A percentile compares a stretch with the other conserved stretches of the same genome.
phyloP scores from a whole-genome alignment of 1,140 invertebrate species.

The Trichogramma pretiosum region DNA sequence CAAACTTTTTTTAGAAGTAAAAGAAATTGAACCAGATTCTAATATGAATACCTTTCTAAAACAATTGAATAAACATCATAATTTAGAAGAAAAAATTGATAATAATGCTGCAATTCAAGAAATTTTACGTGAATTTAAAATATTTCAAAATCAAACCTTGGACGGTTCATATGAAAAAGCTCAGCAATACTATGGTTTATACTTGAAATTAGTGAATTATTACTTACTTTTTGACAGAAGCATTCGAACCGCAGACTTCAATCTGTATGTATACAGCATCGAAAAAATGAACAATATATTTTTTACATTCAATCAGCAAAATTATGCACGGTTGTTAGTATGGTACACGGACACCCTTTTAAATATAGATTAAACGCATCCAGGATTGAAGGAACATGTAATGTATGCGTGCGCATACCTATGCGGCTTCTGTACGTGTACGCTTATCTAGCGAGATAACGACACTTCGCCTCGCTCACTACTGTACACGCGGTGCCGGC shows the following conservation, averaged over 20 bases:
- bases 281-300: slow-evolving; percentile 4
- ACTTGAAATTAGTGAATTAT: slow-evolving; percentile 7
- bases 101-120: slow-evolving; percentile 10
- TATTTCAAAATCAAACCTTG: too few relatives aligned
- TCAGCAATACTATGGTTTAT: slow-evolving; percentile 10
- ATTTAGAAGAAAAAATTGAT: slow-evolving; percentile 12
- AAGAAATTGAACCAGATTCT: slow-evolving; percentile 8
- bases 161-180: slow-evolving; percentile 12
- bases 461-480: too few relatives aligned
- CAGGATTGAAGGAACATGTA: slow-evolving; percentile 15
- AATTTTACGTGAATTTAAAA: slow-evolving; percentile 15
- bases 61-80: background rate
- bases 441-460: too few relatives aligned
- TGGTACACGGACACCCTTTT: slow-evolving; percentile 6
- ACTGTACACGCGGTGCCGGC: too few relatives aligned
- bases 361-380: slow-evolving; percentile 24
- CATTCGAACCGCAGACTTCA: slow-evolving; percentile 25
- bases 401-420: too few relatives aligned
- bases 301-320: slow-evolving; percentile 1
- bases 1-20: slow-evolving; percentile 3
- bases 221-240: slow-evolving; percentile 11
- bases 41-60: slow-evolving; percentile 9
- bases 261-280: background rate
- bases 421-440: too few relatives aligned
- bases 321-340: background rate